Conservation (phyloP, 1,140 invertebrate species). For the Antheraea pernyi region DNA sequence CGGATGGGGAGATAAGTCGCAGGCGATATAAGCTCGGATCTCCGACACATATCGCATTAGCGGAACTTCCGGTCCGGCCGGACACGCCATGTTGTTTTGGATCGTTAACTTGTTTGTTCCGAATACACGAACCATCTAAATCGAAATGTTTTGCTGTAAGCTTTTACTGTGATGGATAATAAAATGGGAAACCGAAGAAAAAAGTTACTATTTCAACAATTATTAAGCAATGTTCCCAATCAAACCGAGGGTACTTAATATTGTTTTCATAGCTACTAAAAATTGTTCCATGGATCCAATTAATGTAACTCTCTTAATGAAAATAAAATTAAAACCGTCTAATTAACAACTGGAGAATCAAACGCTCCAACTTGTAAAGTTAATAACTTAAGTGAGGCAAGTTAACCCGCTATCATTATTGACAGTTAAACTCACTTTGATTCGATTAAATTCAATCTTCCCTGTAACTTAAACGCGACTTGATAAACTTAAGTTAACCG, state of each 20-base stretch:
- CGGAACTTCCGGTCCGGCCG: slow-evolving; percentile 35
- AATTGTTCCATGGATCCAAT: neutral
- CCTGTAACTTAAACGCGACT: slow-evolving; percentile 12
- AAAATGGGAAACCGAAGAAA: neutral
- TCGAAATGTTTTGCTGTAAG: slow-evolving; percentile 5
- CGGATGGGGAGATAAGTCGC: slow-evolving; percentile 18
- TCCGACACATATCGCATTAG: slow-evolving; percentile 31
- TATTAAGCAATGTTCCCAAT: too few relatives aligned
- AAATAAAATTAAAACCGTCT: neutral
- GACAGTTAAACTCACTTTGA: slow-evolving; percentile 55
- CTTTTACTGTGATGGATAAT: neutral
- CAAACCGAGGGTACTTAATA: too few relatives aligned
- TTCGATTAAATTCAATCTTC: slow-evolving; percentile 62
- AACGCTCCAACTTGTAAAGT: slow-evolving; percentile 19
- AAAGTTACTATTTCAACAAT: too few relatives aligned
- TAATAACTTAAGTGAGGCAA: slow-evolving; percentile 30
- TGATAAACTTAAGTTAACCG: slow-evolving; percentile 10
- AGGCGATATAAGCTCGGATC: slow-evolving; percentile 34
- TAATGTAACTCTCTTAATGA: neutral
- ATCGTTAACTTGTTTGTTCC: slow-evolving; percentile 1
- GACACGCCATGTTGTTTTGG: slow-evolving; percentile 30
- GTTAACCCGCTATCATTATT: slow-evolving; percentile 57
- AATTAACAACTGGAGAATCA: slow-evolving; percentile 1
- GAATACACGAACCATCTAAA: neutral
- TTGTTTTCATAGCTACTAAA: neutral